Base-by-base conservation (phyloP, 2,888 invertebrate genomes). In the Osmoderma eremita region DNA sequence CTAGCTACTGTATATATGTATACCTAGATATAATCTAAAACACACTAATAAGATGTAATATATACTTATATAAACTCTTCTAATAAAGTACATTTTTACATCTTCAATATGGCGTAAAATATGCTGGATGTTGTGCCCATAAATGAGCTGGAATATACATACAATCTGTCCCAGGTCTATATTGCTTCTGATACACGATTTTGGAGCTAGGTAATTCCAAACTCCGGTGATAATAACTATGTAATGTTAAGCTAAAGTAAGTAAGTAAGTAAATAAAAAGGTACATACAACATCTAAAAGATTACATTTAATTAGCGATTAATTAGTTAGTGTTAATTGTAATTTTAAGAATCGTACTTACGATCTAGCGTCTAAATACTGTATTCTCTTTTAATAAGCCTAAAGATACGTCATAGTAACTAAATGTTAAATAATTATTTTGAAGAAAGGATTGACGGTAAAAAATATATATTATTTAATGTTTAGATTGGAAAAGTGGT, bases 21-120 rank as follows among this genome's bases (percentile, higher is more conserved):
- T 70, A 71, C 70, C 70, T 73, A 73, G 68, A 67, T 68, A 70
- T 71, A 69, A 69, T 72, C 73, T 73, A 73, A 73, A 66, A 68
- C 67, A 71, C 73, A 10, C 30, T 30, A 30, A n/a, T n/a, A n/a
- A n/a, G n/a, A n/a, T n/a, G n/a, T 30, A 2, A 5, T 30, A 30
- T 72, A 73, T 71, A n/a, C n/a, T n/a, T n/a, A n/a, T n/a, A n/a
- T 71, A 65, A 68, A 72, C 66, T 69, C 72, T 65, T 61, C 70
- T 72, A 72, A 72, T 69, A 68, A 72, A 68, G 69, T 71, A 71
- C 69, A 72, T 36, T 69, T 68, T 73, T 70, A 72, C 70, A 71
- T 69, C 70, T 69, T 68, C 69, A 66, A 71, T 68, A 67, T 71
- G 71, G 69, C 67, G 42, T 72, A 69, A 69, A 3, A 30, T 30